Evolutionary conservation across 2,797 vertebrate genomes (phyloP), one percentile per base, ranked within the genome.

Genomic region (Crocidura indochinensis): DNA sequence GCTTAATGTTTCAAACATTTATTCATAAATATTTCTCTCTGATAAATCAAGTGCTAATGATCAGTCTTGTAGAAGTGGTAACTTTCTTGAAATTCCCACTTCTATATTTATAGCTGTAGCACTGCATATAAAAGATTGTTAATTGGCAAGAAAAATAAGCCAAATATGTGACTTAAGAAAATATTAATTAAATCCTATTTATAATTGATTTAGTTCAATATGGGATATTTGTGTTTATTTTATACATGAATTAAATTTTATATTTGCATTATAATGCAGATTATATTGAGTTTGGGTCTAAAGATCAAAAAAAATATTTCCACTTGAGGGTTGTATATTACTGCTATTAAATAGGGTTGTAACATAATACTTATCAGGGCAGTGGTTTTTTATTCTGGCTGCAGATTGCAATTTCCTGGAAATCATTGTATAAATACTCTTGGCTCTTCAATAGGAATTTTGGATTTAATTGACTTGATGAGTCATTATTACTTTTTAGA

Each of bases 191-290:
- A 77, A 15, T 10, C 8, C 24, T 76, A 49, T 47, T 92, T 93
- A n/a, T 65, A 84, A n/a, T 62, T 86, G 84, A 76, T 72, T 80
- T 20, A 81, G 49, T 81, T 93, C 2, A 87, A 68, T 1, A 89
- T 72, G 10, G 27, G 15, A 6, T 0, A 53, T 15, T 83, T 92
- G n/a, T 12, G n/a, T 31, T 62, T 56, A 49, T 56, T 46, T 5
- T 73, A 22, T 26, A 60, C 49, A 5, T 38, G 38, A 38, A 38
- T 38, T 38, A 38, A 38, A 38, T 38, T 38, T 38, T 38, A 38
- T 38, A 38, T 5, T 38, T 38, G 38, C 38, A 38, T 2, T 38
- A 38, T 38, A 38, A 38, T 38, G 38, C 5, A 38, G 2, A 38
- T 11, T 64, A 64, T 19, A 22, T 22, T 64, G 22, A 10, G 20